Evolutionary conservation across 2,888 invertebrate species (phyloP), one percentile per base, ranked within the genome.

Genomic region (Rhingia campestris): DNA sequence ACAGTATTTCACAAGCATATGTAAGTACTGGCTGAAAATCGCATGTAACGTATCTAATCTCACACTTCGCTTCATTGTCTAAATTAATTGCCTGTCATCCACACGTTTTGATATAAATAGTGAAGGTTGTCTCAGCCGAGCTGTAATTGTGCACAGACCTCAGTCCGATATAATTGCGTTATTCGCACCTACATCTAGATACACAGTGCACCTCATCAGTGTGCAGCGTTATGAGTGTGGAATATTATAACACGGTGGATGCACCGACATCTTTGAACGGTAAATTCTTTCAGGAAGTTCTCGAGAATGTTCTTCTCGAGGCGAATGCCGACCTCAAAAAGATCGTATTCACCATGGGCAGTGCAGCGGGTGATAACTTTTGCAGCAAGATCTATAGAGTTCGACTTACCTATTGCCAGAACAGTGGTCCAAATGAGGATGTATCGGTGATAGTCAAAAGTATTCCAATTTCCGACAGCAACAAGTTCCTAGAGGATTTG

Each of bases 401-500:
- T 4, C 63, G 43, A 67, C n/a, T 88, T 22, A 72, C 64, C 4
- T 79, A 63, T 37, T 49, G 69, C n/a, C 54, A 73, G 9, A 49
- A 33, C 4, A 61, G 22, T 30, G 33, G 14, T 4, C 58, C 66
- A 0, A 0, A 35, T 7, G 76, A 82, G 35, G 70, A 41, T 30
- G n/a, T 86, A 10, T 76, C 76, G 4, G 54, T 88, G n/a, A 88
- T 88, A 51, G 85, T 88, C 3, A 88, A 88, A 77, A 86, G 87
- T 61, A 87, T 87, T 35, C 84, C 86, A 0, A 37, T 81, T 4
- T 67, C 73, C 4, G 77, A 86, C 22, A 49, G 49, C 2, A 82
- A 61, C 2, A 75, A 86, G 14, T 86, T 87, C 41, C 88, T 90
- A 77, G 91, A 86, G 86, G 92, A 90, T 10, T n/a, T 90, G 9